Conservation (phyloP, 1,140 invertebrate genomes). For the Branchinecta lynchi region DNA sequence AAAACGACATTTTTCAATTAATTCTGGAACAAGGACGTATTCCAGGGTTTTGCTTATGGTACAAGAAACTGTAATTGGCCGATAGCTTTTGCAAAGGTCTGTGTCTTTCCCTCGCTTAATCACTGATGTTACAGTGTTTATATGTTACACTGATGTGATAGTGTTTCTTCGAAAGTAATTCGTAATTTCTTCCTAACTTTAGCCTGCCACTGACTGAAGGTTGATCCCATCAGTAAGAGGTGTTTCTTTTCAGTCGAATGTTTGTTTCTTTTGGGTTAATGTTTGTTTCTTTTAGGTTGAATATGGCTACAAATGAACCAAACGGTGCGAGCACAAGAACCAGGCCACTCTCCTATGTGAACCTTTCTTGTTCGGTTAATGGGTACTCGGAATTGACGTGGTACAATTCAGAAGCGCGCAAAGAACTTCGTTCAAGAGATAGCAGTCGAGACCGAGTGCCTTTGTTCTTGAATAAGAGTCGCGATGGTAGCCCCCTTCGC, state of each 20-base stretch:
- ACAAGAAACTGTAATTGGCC: too few species aligned
- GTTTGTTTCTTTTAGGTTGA: not conserved
- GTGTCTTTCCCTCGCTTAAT: too few species aligned
- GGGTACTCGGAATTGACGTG: constrained; percentile 69
- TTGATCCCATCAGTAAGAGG: not conserved
- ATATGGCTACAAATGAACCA: not conserved
- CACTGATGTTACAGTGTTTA: too few species aligned
- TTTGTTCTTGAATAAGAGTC: constrained; percentile 23
- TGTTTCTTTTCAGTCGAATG: not conserved
- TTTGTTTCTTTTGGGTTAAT: not conserved
- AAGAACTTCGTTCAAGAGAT: constrained; percentile 39
- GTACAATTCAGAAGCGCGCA: constrained; percentile 48
- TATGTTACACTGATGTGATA: too few species aligned
- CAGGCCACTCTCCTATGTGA: constrained; percentile 57
- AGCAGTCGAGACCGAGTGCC: constrained; percentile 27
- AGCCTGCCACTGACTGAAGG: not conserved
- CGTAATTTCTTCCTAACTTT: not conserved
- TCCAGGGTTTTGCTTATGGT: too few species aligned
- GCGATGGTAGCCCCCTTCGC: constrained; percentile 23
- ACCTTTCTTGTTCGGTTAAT: constrained; percentile 71
- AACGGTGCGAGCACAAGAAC: not conserved
- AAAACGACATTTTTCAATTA: too few species aligned
- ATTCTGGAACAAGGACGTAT: too few species aligned
- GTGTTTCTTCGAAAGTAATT: not conserved
- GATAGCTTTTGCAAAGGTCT: too few species aligned